A percentile compares a stretch with the other conserved stretches of the same genome.
phyloP scores from a whole-genome alignment of 1,140 invertebrate genomes.

The Heliconius eleuchia region DNA sequence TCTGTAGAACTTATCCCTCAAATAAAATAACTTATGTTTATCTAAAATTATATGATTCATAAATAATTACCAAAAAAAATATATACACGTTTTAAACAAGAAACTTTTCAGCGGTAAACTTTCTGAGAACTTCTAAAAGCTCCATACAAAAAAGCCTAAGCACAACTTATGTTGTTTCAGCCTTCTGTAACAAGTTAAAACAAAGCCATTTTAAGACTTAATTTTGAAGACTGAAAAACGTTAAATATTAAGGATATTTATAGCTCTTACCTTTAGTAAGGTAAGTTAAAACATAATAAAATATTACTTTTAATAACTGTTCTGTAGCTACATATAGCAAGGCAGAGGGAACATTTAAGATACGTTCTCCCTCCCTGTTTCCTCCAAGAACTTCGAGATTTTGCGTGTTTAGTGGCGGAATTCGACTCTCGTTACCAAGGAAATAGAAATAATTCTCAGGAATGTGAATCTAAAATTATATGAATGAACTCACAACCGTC shows the following conservation, averaged over 20 bases:
- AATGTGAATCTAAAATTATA: no score
- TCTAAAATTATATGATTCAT: background rate
- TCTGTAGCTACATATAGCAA: no score
- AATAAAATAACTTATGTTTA: no score
- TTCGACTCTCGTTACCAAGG: no score
- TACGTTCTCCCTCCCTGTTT: no score
- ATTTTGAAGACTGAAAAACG: slow-evolving; percentile 4
- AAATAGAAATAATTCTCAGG: no score
- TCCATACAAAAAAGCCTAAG: background rate
- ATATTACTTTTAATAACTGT: no score
- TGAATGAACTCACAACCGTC: no score
- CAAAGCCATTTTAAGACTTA: background rate
- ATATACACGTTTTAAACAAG: background rate
- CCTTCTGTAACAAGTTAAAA: slow-evolving; percentile 16
- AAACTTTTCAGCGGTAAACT: slow-evolving; percentile 10
- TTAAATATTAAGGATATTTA: slow-evolving; percentile 4
- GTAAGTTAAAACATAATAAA: background rate
- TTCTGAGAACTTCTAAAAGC: slow-evolving; percentile 21
- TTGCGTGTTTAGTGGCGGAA: no score
- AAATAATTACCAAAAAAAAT: background rate
- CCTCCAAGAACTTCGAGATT: no score
- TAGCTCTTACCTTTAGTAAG: background rate
- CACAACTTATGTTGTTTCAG: slow-evolving; percentile 18
- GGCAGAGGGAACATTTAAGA: no score
- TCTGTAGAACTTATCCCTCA: no score